Conservation (phyloP, 2,888 invertebrate species). For the Melanophora roralis region DNA sequence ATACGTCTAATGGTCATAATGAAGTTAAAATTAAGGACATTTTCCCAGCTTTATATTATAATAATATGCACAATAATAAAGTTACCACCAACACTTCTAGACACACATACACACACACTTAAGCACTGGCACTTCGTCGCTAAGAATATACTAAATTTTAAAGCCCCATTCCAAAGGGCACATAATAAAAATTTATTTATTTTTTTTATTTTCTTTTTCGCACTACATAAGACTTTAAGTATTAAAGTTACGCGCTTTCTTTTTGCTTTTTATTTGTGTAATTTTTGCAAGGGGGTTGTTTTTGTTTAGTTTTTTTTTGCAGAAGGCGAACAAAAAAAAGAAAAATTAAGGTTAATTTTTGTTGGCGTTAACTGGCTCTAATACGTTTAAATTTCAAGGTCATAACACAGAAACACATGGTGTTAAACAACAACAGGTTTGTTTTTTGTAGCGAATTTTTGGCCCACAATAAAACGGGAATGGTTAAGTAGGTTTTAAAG, state of each 20-base stretch:
- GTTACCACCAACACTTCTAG: neutral
- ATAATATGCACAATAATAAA: constrained; percentile 36
- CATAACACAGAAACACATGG: constrained; percentile 33
- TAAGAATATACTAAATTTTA: constrained; percentile 9
- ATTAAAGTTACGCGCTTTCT: constrained; percentile 43
- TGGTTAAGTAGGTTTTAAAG: neutral
- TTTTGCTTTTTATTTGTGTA: constrained; percentile 18
- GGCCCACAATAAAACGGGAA: neutral
- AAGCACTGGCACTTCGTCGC: neutral
- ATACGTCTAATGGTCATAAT: constrained; percentile 31
- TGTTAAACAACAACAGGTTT: constrained; percentile 37
- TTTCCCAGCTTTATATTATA: constrained; percentile 27
- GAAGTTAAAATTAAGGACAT: constrained; percentile 15
- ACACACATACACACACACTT: neutral
- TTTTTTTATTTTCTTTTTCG: neutral
- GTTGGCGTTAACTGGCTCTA: constrained; percentile 39
- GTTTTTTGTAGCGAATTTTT: neutral
- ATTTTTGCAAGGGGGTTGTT: constrained; percentile 48
- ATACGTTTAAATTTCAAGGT: constrained; percentile 56
- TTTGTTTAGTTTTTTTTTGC: constrained; percentile 5
- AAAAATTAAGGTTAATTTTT: constrained; percentile 45
- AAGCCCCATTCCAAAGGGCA: constrained; percentile 11
- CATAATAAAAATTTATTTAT: constrained; percentile 8
- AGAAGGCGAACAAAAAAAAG: neutral
- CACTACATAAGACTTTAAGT: constrained; percentile 40